A percentile compares a stretch with the other conserved stretches of the same genome.
Evolutionary conservation across 2,797 vertebrate genomes (phyloP).

Genomic region (Chloroceryle amazona): DNA sequence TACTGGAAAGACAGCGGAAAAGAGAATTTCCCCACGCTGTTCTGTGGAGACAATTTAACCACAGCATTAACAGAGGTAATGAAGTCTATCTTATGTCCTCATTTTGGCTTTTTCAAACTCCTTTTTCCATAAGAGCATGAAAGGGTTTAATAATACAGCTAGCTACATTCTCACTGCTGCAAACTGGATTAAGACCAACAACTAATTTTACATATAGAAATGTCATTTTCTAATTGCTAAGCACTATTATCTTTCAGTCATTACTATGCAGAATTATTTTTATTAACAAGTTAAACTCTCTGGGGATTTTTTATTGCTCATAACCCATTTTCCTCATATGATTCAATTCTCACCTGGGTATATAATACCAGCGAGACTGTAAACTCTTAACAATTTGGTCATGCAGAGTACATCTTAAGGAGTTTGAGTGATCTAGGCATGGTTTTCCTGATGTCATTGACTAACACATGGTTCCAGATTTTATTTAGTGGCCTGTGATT

Average conservation of each 20-base stretch:
- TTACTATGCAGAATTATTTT: neutral
- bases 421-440: neutral
- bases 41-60: neutral
- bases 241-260: neutral
- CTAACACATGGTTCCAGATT: neutral
- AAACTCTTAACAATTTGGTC: neutral
- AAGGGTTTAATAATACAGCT: neutral
- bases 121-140: neutral
- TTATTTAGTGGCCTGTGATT: neutral
- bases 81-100: neutral
- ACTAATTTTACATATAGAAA: neutral
- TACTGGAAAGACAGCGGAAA: neutral
- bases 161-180: neutral
- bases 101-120: neutral
- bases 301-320: neutral
- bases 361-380: neutral
- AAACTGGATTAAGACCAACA: neutral
- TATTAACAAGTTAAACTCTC: neutral
- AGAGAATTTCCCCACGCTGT: neutral
- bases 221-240: neutral
- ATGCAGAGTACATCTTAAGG: neutral
- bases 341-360: neutral
- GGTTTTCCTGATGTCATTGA: neutral
- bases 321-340: neutral
- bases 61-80: neutral